phyloP scores from a whole-genome alignment of 2,797 vertebrate species.

The Denticeps clupeoides region DNA sequence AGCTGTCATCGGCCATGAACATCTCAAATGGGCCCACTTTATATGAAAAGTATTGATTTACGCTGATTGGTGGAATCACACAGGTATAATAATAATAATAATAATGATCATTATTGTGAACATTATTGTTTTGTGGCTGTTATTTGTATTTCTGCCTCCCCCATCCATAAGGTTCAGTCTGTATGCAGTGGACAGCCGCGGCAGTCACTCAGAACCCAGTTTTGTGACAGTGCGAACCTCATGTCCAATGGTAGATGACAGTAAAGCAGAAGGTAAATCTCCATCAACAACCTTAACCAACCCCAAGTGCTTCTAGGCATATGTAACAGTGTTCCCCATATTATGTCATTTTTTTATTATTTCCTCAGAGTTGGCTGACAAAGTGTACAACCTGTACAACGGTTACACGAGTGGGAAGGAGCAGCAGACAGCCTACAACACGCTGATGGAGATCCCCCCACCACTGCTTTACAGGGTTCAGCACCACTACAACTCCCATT shows the following conservation, averaged over 20 bases:
- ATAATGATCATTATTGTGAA: too few relatives aligned
- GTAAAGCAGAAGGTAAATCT: constrained; percentile 84
- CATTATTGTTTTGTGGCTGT: too few relatives aligned
- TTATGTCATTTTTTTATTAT: too few relatives aligned
- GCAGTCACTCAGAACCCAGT: constrained; percentile 81
- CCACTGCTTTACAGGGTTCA: constrained; percentile 89
- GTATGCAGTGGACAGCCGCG: constrained; percentile 83
- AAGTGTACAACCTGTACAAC: constrained; percentile 94
- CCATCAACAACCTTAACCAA: too few relatives aligned
- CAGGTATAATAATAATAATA: too few relatives aligned
- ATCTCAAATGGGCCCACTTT: too few relatives aligned
- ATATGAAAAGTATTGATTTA: too few relatives aligned
- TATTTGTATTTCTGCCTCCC: constrained; percentile 3
- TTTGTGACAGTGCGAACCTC: constrained; percentile 84
- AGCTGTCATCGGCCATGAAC: too few relatives aligned
- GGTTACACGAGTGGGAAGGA: constrained; percentile 98
- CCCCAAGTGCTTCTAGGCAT: too few relatives aligned
- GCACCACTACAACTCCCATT: constrained; percentile 95
- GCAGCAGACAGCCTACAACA: constrained; percentile 96
- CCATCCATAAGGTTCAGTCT: constrained; percentile 74
- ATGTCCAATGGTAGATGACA: constrained; percentile 90
- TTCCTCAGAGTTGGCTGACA: constrained; percentile 96
- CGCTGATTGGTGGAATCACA: too few relatives aligned
- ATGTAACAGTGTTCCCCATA: too few relatives aligned
- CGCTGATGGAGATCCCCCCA: constrained; percentile 84